Evolutionary conservation across 2,888 invertebrate genomes (phyloP).

Genomic region (Desoria tigrina): DNA sequence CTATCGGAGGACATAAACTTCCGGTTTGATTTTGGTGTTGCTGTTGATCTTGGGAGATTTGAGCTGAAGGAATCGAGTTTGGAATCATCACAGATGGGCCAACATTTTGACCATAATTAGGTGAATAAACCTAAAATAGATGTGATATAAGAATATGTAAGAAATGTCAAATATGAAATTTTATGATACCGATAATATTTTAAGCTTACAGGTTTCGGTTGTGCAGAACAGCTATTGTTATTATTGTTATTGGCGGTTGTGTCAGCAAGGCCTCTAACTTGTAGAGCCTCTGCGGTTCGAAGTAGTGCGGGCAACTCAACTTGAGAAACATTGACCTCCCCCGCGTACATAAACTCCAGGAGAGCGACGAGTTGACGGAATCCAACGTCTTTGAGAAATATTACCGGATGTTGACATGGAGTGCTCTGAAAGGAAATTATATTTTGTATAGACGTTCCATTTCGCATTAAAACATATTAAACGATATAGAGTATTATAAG

Average conservation of each 20-base stretch:
- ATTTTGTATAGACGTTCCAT: too few relatives aligned
- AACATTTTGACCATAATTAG: slow-evolving; percentile 32
- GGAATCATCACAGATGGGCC: slow-evolving; percentile 31
- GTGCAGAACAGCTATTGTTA: slow-evolving; percentile 27
- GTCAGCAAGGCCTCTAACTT: slow-evolving; percentile 85
- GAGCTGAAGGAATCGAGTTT: slow-evolving; percentile 22
- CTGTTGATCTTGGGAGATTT: slow-evolving; percentile 17
- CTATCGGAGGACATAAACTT: not conserved
- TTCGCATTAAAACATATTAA: too few relatives aligned
- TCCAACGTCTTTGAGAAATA: slow-evolving; percentile 81
- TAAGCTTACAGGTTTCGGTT: slow-evolving; percentile 14
- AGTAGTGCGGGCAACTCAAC: slow-evolving; percentile 86
- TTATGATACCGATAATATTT: too few relatives aligned
- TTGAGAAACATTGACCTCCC: slow-evolving; percentile 87
- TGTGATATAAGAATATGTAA: too few relatives aligned
- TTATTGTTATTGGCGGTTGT: slow-evolving; percentile 56
- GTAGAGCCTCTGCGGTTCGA: slow-evolving; percentile 87
- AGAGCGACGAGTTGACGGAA: slow-evolving; percentile 74
- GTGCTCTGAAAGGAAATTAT: slow-evolving; percentile 65
- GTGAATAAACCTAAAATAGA: slow-evolving; percentile 39
- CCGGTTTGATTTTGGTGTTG: not conserved
- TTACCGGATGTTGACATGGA: slow-evolving; percentile 81
- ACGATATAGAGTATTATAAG: too few relatives aligned
- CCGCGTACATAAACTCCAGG: slow-evolving; percentile 82
- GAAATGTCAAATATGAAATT: too few relatives aligned